Percentiles rank a stretch among this genome's conserved stretches.
Evolutionary conservation across 2,888 invertebrate species (phyloP).

Genomic region (Campoplex nolae): DNA sequence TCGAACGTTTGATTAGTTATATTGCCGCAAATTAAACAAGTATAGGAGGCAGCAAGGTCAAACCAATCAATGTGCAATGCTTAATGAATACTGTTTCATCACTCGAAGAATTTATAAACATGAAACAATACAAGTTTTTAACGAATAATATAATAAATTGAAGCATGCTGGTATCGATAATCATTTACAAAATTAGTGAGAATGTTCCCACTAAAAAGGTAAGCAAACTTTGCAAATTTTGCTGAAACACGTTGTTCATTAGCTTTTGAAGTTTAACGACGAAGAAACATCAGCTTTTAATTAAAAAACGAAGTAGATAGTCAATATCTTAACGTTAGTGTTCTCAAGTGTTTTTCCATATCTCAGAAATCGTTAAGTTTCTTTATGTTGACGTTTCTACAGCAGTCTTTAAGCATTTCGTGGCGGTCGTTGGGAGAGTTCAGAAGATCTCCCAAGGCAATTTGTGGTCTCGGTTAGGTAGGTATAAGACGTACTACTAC

Average conservation of each 20-base stretch:
- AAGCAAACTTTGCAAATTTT: neutral
- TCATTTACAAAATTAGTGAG: neutral
- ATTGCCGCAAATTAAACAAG: conserved; percentile 49
- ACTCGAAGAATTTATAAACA: neutral
- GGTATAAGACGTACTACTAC: conserved; percentile 67
- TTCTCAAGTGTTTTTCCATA: neutral
- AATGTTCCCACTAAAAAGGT: conserved; percentile 3
- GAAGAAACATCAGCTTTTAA: neutral
- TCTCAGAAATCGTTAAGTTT: conserved; percentile 29
- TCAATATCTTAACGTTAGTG: neutral
- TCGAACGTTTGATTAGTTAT: conserved; percentile 51
- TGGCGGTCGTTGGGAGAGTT: conserved; percentile 68
- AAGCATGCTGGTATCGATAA: neutral
- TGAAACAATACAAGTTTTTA: neutral
- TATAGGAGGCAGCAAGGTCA: neutral
- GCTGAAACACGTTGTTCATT: neutral
- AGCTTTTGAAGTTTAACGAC: neutral
- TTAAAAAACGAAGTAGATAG: neutral
- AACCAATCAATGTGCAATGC: conserved; percentile 33
- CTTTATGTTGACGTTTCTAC: conserved; percentile 16
- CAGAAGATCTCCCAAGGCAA: conserved; percentile 77
- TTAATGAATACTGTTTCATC: conserved; percentile 25
- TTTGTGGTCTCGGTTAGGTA: conserved; percentile 70
- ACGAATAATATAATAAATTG: neutral
- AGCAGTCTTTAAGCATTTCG: conserved; percentile 36